These are phyloP conservation scores for Pteronotus mesoamericanus DNA, from an alignment of 2,797 vertebrate species.

Conservation along the genomic window DNA sequence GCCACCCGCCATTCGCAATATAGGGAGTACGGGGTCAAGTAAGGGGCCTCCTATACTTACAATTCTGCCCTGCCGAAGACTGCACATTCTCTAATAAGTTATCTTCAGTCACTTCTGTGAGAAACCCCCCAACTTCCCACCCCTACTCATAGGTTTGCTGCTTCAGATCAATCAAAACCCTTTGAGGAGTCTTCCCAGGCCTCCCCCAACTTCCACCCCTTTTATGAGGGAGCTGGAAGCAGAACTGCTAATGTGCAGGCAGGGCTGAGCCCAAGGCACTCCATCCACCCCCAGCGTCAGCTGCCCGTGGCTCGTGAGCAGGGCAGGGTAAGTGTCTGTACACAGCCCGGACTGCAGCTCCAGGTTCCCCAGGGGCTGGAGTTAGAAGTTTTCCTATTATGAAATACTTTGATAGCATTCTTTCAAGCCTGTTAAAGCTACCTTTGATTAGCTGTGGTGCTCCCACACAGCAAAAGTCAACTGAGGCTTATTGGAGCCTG, in stretches of 20 bases:
- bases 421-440: conserved; percentile 38
- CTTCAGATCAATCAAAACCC: conserved; percentile 35
- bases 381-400: conserved; percentile 24
- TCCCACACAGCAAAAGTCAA: conserved; percentile 54
- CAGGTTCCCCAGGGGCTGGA: conserved; percentile 49
- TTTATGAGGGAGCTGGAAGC: conserved; percentile 31
- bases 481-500: neutral
- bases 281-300: neutral
- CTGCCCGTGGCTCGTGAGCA: neutral
- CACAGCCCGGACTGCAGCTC: neutral
- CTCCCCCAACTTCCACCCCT: neutral
- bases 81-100: conserved; percentile 20
- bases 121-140: neutral
- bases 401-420: conserved; percentile 51
- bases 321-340: neutral
- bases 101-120: neutral
- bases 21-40: neutral
- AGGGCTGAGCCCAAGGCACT: neutral
- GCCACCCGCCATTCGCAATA: neutral
- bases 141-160: neutral
- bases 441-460: conserved; percentile 32
- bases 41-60: neutral
- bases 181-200: neutral
- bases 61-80: neutral
- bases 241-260: neutral